Conservation (phyloP, 2,888 invertebrate genomes). For the Aricia artaxerxes region DNA sequence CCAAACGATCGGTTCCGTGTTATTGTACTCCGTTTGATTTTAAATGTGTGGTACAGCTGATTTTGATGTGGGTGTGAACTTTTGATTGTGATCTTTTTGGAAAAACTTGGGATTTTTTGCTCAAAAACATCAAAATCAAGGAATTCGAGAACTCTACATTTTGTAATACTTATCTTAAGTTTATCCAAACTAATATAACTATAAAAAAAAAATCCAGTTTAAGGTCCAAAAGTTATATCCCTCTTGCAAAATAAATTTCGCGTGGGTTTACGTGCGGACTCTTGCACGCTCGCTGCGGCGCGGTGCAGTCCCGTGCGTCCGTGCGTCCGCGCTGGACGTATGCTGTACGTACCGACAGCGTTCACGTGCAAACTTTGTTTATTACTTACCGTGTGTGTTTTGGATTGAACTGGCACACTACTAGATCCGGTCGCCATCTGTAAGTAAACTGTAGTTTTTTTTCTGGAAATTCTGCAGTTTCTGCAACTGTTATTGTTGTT, state of each 20-base stretch:
- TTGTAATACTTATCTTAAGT: background rate
- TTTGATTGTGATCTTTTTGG: background rate
- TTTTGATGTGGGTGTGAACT: background rate
- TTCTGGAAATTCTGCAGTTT: background rate
- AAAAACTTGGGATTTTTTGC: background rate
- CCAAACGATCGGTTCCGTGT: constrained; percentile 23
- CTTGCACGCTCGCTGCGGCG: constrained; percentile 11
- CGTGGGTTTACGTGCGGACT: background rate
- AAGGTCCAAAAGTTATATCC: background rate
- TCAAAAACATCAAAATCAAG: background rate
- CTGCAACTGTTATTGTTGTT: constrained; percentile 8
- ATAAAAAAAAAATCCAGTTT: no score
- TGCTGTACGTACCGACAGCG: background rate
- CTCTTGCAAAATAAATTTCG: constrained; percentile 27
- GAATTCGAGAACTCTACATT: background rate
- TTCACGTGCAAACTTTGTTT: constrained; percentile 20
- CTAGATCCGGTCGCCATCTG: background rate
- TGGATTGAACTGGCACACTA: constrained; percentile 18
- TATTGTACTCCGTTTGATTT: background rate
- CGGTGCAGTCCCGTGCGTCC: constrained; percentile 1
- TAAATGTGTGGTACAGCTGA: background rate
- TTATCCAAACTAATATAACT: background rate
- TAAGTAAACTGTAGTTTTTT: background rate
- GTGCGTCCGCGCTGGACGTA: constrained; percentile 16
- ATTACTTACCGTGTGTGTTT: constrained; percentile 29